These are phyloP conservation scores for Capitulum mitella DNA, from an alignment of 2,888 invertebrate species.

Conservation along the genomic window DNA sequence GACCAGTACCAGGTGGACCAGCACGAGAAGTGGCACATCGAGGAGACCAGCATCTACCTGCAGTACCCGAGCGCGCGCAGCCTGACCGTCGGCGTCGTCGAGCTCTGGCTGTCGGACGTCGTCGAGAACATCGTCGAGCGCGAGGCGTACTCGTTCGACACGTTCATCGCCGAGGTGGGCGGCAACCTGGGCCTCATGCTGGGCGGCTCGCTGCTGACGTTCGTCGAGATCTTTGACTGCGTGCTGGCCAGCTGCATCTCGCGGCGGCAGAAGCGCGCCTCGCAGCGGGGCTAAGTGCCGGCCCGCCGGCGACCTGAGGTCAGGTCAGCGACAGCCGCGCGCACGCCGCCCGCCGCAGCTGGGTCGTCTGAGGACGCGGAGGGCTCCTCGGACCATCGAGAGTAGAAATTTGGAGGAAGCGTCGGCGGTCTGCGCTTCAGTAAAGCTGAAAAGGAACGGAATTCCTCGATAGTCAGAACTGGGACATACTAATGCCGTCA, in stretches of 20 bases:
- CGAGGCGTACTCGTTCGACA: background rate
- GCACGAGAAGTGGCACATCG: constrained; percentile 13
- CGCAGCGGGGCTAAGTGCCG: no score
- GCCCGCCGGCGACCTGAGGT: no score
- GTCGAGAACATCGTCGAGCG: background rate
- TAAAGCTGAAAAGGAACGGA: no score
- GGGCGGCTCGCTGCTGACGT: background rate
- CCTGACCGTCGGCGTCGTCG: background rate
- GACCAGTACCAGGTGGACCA: background rate
- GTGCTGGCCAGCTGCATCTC: background rate
- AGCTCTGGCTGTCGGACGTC: background rate
- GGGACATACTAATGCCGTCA: no score
- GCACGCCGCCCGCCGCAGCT: no score
- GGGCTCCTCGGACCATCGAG: no score
- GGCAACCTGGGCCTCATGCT: constrained; percentile 13
- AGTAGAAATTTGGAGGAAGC: no score
- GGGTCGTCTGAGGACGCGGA: no score
- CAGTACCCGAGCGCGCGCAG: background rate
- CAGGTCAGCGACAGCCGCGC: no score
- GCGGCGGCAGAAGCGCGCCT: background rate
- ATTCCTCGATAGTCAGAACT: no score
- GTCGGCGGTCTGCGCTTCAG: no score
- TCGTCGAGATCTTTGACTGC: background rate
- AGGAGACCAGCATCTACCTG: background rate
- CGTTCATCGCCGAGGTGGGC: background rate